Base-by-base conservation (phyloP, 2,797 vertebrate genomes). In the Epinephelus malabaricus region DNA sequence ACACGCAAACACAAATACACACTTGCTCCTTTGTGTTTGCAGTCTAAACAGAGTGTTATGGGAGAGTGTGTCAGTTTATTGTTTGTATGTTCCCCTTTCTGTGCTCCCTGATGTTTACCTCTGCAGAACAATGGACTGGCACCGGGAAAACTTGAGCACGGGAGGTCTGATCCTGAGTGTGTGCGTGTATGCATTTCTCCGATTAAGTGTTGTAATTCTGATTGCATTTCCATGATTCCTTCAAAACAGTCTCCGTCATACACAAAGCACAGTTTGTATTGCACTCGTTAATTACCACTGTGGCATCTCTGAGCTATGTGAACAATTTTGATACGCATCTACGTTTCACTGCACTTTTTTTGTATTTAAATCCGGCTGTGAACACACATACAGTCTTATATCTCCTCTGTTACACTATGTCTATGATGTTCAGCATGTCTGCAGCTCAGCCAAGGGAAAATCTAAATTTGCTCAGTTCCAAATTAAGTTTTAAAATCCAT, bases 31-130 rank as follows among this genome's bases (percentile, higher is more conserved):
- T 86, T 85, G 76, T 91, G 87, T 92, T 93, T 91, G 83, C 91
- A 92, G 86, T 92, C 84, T 87, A 92, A 92, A 93, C 84, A 93
- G 46, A 86, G 83, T 71, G 81, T 88, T 81, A 86, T 38, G 5
- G 83, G 80, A 85, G 86, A 88, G 88, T 86, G 86, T 84, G 91
- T 92, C 81, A 78, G 86, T 89, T 82, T 88, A 89, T 87, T 90
- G 92, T 91, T 91, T 92, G 84, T 70, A 85, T 76, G 70, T 89
- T 92, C 76, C 73, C 79, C 73, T 84, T 58, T 69, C 75, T 25
- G 61, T 69, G 70, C 79, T 82, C 77, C 84, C 85, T 75, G 71
- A 87, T 93, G 92, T 94, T 92, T 94, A 92, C 88, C 82, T 84
- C 78, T 56, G 78, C 78, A 86, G 85, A 91, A 94, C 92, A 94